A percentile compares a stretch with the other conserved stretches of the same genome.
These are phyloP conservation scores for Etheostoma spectabile DNA, from an alignment of 2,113 vertebrate species.

Conservation along the genomic window DNA sequence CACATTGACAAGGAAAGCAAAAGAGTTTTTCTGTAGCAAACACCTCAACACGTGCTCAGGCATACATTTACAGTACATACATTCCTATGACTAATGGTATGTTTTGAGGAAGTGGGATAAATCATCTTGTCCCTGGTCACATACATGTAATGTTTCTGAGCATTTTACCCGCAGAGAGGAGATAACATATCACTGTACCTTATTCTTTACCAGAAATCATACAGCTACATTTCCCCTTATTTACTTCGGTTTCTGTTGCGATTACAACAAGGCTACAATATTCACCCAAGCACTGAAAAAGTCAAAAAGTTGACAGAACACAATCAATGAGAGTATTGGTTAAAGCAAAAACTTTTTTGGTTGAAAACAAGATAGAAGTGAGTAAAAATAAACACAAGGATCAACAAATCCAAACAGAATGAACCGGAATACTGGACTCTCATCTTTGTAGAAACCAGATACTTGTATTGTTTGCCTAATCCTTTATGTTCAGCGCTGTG, in stretches of 20 bases:
- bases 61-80: constrained; percentile 37
- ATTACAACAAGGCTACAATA: constrained; percentile 2
- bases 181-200: not conserved
- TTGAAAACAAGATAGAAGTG: constrained; percentile 8
- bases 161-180: constrained; percentile 26
- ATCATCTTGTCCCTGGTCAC: constrained; percentile 18
- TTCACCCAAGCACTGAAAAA: not conserved
- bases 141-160: constrained; percentile 21
- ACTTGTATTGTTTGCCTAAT: not conserved
- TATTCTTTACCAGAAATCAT: constrained; percentile 60
- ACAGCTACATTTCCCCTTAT: constrained; percentile 16
- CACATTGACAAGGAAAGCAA: not conserved
- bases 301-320: not conserved
- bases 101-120: constrained; percentile 59
- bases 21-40: constrained; percentile 12
- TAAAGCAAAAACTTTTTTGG: constrained; percentile 34
- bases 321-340: constrained; percentile 26
- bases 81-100: constrained; percentile 55
- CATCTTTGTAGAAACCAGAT: not conserved
- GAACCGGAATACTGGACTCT: constrained; percentile 1
- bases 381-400: constrained; percentile 1
- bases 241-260: constrained; percentile 43
- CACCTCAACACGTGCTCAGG: not conserved
- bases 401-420: not conserved
- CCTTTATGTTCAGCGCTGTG: not conserved